Conservation (phyloP, 2,113 vertebrate species). For the Gallinago jamesoni region DNA sequence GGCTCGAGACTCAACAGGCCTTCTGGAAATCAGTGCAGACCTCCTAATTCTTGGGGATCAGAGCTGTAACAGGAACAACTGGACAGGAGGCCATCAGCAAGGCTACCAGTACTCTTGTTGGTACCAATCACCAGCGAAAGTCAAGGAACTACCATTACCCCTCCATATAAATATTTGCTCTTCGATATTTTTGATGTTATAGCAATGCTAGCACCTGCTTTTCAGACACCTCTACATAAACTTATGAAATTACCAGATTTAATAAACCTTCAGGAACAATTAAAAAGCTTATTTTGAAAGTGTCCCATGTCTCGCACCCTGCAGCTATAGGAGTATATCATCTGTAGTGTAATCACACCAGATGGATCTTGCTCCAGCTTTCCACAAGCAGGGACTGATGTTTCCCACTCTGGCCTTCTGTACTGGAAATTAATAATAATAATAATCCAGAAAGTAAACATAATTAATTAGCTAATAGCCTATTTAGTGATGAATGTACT, state of each 20-base stretch:
- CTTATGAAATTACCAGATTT: neutral
- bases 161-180: neutral
- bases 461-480: neutral
- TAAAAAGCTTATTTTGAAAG: neutral
- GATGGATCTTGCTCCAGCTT: neutral
- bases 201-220: neutral
- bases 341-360: neutral
- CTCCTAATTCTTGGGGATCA: neutral
- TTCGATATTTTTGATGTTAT: neutral
- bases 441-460: neutral
- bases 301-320: neutral
- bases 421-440: neutral
- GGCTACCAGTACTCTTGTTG: fast-evolving
- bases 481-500: neutral
- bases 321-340: neutral
- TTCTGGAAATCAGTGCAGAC: neutral
- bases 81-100: neutral
- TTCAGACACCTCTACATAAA: neutral
- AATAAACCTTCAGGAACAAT: neutral
- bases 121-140: fast-evolving
- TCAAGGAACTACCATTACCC: neutral
- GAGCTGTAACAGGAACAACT: neutral
- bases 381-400: neutral
- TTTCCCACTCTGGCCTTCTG: neutral
- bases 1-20: neutral